phyloP scores from a whole-genome alignment of 2,888 invertebrate species.

The Cordilura impudica region DNA sequence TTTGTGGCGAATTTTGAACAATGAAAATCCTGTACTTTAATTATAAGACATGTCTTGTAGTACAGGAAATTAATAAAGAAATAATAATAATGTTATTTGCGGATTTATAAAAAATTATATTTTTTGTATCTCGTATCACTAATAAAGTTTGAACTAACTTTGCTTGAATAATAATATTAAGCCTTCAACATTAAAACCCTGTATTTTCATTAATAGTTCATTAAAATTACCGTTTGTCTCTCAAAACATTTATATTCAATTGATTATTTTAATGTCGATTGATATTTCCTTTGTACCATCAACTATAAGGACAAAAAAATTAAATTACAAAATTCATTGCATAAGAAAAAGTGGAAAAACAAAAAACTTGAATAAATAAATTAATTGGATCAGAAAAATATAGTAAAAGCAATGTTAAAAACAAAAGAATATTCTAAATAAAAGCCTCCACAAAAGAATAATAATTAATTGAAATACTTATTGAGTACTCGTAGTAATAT shows the following conservation, averaged over 20 bases:
- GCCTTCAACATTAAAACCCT: too few species aligned
- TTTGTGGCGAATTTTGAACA: too few species aligned
- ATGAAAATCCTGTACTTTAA: too few species aligned
- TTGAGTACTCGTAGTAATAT: too few species aligned
- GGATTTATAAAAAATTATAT: too few species aligned
- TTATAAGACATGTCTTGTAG: too few species aligned
- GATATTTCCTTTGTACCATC: slow-evolving; percentile 40
- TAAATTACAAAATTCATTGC: slow-evolving; percentile 18
- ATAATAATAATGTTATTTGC: too few species aligned
- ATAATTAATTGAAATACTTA: background rate
- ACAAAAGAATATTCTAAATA: slow-evolving; percentile 17
- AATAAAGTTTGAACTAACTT: too few species aligned
- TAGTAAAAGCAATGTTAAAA: slow-evolving; percentile 34
- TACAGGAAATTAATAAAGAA: too few species aligned
- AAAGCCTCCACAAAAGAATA: background rate
- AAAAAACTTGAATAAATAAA: slow-evolving; percentile 26
- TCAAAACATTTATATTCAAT: background rate
- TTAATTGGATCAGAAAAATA: slow-evolving; percentile 45
- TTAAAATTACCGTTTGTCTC: background rate
- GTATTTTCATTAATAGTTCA: background rate
- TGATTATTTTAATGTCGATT: slow-evolving; percentile 47
- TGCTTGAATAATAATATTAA: too few species aligned
- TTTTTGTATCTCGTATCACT: too few species aligned
- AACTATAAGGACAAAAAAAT: slow-evolving; percentile 38
- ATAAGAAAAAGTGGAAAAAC: background rate